phyloP scores from a whole-genome alignment of 1,140 invertebrate species.

The Drosophila tropicalis region DNA sequence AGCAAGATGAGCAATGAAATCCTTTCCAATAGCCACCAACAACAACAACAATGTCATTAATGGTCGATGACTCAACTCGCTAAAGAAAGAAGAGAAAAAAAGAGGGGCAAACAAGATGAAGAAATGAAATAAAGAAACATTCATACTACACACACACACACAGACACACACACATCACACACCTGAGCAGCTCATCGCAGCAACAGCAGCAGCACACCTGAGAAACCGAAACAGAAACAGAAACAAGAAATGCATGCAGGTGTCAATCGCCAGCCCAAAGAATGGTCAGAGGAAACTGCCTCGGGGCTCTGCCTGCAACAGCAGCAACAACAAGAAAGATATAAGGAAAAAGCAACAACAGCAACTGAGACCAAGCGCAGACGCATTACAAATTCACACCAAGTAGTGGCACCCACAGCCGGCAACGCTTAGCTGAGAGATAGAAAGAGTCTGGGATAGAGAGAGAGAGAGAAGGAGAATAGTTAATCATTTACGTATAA shows the following conservation, averaged over 20 bases:
- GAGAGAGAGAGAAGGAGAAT: conserved; percentile 44
- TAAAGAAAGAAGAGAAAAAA: conserved; percentile 27
- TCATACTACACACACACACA: conserved; percentile 17
- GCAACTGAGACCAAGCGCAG: conserved; percentile 28
- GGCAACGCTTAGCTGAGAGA: conserved; percentile 6
- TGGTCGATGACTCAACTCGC: conserved; percentile 74
- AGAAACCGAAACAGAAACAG: conserved; percentile 52
- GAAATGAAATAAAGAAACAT: conserved; percentile 73
- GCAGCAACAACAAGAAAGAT: neutral
- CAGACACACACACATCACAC: conserved; percentile 30
- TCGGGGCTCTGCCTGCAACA: neutral
- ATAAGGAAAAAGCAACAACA: neutral
- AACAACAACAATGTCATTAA: conserved; percentile 66
- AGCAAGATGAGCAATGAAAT: conserved; percentile 65
- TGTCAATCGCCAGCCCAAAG: conserved; percentile 71
- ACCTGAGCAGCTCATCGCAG: conserved; percentile 58
- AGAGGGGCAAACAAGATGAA: conserved; percentile 51
- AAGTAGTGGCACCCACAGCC: conserved; percentile 71
- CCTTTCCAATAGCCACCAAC: conserved; percentile 70
- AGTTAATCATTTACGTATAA: conserved; percentile 81
- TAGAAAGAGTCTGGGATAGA: conserved; percentile 12
- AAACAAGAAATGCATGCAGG: conserved; percentile 80
- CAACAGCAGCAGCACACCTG: conserved; percentile 51
- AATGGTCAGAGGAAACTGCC: conserved; percentile 59
- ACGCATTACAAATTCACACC: conserved; percentile 81